Evolutionary conservation across 2,113 vertebrate species (phyloP).

Genomic region (Python bivittatus): DNA sequence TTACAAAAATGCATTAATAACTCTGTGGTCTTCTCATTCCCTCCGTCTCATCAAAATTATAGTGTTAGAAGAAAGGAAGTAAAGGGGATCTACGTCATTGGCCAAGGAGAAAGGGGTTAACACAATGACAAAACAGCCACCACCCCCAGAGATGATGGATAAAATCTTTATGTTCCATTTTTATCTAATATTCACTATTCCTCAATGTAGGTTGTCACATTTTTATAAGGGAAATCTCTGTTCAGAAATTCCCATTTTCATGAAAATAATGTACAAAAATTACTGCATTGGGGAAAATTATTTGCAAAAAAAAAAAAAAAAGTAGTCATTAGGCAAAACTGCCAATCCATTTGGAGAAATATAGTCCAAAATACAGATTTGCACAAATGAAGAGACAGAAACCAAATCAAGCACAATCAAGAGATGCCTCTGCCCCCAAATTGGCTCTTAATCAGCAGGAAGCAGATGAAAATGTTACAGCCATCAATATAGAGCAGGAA

Average conservation of each 20-base stretch:
- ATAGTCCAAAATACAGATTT: not conserved
- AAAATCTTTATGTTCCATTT: not conserved
- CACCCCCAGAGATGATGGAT: not conserved
- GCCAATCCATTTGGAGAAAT: not conserved
- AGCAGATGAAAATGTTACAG: not conserved
- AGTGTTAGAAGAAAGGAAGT: not conserved
- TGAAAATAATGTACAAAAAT: not conserved
- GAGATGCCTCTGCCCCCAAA: slow-evolving; percentile 47
- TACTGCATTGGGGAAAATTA: not conserved
- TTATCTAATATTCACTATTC: not conserved
- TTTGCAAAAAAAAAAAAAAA: not conserved
- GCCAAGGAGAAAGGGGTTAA: not conserved
- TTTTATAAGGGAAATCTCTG: not conserved
- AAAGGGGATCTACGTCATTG: not conserved
- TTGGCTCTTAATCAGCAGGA: slow-evolving; percentile 57
- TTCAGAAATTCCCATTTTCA: not conserved
- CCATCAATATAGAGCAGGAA: not conserved
- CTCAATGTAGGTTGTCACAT: not conserved
- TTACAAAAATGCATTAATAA: not conserved
- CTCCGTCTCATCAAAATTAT: not conserved
- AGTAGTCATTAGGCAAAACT: no score
- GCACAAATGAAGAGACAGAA: not conserved
- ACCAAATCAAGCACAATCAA: slow-evolving; percentile 35
- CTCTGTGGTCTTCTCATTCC: not conserved
- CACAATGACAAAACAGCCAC: not conserved